Percentiles rank a stretch among this genome's conserved stretches.
phyloP scores from a whole-genome alignment of 2,797 vertebrate genomes.

The Mormyrus proboscirostris region DNA sequence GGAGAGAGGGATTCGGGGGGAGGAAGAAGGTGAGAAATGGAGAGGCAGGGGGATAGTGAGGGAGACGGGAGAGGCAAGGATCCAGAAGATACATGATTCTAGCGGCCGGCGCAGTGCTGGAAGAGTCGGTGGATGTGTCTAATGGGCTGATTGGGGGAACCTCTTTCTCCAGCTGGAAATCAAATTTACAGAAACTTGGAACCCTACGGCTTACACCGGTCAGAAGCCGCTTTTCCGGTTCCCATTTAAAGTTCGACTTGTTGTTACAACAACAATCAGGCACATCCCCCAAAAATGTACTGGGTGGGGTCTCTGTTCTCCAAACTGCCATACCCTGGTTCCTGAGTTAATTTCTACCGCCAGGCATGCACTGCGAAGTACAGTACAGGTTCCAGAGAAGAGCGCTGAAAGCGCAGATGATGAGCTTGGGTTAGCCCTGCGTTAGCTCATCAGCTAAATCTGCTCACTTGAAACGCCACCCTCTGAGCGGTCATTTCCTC shows the following conservation, averaged over 20 bases:
- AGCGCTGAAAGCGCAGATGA: background rate
- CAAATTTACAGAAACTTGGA: background rate
- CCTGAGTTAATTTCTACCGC: background rate
- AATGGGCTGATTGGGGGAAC: background rate
- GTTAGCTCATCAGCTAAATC: background rate
- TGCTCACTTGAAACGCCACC: background rate
- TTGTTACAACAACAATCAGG: background rate
- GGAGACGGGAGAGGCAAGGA: background rate
- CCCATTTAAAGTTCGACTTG: background rate
- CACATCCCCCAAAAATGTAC: background rate
- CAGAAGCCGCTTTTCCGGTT: background rate
- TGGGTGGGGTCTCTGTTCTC: background rate
- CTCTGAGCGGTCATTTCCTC: background rate
- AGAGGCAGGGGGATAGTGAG: background rate
- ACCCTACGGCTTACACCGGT: background rate
- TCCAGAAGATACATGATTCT: background rate
- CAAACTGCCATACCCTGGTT: background rate
- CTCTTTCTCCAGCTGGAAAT: background rate
- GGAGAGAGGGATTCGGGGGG: background rate
- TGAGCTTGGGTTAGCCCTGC: background rate
- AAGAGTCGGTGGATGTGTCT: background rate
- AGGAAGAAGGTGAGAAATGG: slow-evolving; percentile 21
- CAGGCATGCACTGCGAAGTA: background rate
- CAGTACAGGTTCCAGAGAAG: background rate
- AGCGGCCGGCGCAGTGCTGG: background rate